Evolutionary conservation across 2,113 vertebrate genomes (phyloP).

Genomic region (Mus pahari): DNA sequence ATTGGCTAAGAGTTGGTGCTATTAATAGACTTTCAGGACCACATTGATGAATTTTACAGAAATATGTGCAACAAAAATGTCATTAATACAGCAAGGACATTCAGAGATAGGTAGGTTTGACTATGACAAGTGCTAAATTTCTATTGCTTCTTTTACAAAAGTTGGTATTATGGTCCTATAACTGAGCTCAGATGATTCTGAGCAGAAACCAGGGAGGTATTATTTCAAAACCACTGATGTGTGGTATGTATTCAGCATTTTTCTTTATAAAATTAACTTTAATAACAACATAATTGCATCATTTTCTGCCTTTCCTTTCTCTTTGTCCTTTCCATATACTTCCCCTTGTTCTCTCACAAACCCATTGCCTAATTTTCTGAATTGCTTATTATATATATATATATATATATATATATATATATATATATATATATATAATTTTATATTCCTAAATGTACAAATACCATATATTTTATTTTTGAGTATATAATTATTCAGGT

Average conservation of each 20-base stretch:
- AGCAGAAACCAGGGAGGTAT: neutral
- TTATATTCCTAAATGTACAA: neutral
- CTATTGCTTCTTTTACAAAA: neutral
- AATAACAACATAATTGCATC: neutral
- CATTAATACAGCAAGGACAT: neutral
- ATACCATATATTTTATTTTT: neutral
- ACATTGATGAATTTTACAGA: fast-evolving
- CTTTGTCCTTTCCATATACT: neutral
- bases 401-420: neutral
- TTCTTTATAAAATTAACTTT: neutral
- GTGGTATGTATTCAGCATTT: neutral
- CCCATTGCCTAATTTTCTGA: too few relatives aligned
- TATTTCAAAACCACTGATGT: neutral
- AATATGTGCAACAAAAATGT: neutral
- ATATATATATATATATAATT: neutral
- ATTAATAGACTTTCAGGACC: neutral
- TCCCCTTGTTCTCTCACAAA: too few relatives aligned
- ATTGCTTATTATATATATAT: too few relatives aligned
- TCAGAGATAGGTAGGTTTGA: neutral
- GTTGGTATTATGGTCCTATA: neutral
- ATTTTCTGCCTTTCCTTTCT: neutral
- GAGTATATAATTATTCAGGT: neutral
- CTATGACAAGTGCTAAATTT: neutral
- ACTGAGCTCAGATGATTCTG: neutral
- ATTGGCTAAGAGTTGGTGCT: neutral